Percentiles rank a stretch among this genome's conserved stretches.
phyloP scores from a whole-genome alignment of 2,888 invertebrate species.

The Orthosia gracilis region DNA sequence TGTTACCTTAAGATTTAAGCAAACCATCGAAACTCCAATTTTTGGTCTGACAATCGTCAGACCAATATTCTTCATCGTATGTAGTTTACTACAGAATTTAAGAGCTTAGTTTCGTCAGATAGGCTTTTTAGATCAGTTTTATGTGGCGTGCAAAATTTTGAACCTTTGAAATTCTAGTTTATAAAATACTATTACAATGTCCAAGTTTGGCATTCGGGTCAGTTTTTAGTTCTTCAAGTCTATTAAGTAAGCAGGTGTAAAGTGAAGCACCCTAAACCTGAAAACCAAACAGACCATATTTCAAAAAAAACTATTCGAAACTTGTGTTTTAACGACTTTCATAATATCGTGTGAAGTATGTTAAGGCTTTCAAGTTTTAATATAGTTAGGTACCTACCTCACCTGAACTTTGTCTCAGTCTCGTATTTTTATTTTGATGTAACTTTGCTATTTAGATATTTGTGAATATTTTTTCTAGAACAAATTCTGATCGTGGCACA shows the following conservation, averaged over 20 bases:
- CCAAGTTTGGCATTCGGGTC: not conserved
- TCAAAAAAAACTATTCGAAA: conserved; percentile 53
- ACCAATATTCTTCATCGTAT: too few relatives aligned
- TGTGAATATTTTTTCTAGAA: too few relatives aligned
- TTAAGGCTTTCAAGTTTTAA: conserved; percentile 38
- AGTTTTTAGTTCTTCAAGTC: not conserved
- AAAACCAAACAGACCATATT: conserved; percentile 39
- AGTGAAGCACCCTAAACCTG: conserved; percentile 5
- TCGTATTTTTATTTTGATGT: conserved; percentile 9
- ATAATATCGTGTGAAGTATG: conserved; percentile 56
- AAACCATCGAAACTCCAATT: too few relatives aligned
- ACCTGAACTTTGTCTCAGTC: conserved; percentile 24
- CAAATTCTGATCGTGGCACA: too few relatives aligned
- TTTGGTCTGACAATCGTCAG: too few relatives aligned
- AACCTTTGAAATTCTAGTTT: too few relatives aligned
- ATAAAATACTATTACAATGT: not conserved
- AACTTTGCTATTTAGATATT: not conserved
- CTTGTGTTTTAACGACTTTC: conserved; percentile 59
- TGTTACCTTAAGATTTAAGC: too few relatives aligned
- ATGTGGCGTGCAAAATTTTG: too few relatives aligned
- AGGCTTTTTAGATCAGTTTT: too few relatives aligned
- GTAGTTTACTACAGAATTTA: too few relatives aligned
- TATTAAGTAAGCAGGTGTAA: not conserved
- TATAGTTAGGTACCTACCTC: conserved; percentile 16
- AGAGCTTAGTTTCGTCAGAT: too few relatives aligned